Evolutionary conservation across 2,888 invertebrate species (phyloP).

Genomic region (Cantharis flavilabris): DNA sequence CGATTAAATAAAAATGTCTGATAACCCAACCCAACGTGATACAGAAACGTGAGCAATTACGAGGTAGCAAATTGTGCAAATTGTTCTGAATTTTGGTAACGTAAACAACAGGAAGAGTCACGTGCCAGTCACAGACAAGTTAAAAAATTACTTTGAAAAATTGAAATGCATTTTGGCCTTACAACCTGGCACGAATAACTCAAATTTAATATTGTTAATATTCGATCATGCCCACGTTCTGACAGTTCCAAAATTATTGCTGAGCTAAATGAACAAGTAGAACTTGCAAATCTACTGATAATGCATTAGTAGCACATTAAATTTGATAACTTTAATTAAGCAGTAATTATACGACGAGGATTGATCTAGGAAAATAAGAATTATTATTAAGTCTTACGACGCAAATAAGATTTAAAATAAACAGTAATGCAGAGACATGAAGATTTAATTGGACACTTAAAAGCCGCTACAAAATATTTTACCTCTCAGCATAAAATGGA

Average conservation of each 20-base stretch:
- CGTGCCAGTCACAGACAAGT: background rate
- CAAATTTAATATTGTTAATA: background rate
- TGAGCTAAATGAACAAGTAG: background rate
- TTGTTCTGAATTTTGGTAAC: background rate
- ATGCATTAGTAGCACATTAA: background rate
- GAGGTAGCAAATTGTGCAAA: background rate
- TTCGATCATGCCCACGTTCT: background rate
- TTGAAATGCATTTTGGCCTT: no score
- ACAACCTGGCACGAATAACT: background rate
- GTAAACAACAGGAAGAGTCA: background rate
- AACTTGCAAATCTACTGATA: no score
- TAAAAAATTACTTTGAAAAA: background rate
- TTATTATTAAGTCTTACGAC: background rate
- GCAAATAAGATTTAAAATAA: background rate
- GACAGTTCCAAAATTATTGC: background rate
- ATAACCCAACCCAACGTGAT: background rate
- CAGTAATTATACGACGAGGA: background rate
- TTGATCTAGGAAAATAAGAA: background rate
- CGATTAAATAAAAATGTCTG: no score
- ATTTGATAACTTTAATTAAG: background rate
- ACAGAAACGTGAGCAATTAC: background rate
- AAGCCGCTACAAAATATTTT: background rate
- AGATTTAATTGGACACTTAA: background rate
- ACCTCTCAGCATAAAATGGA: background rate
- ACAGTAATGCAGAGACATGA: background rate